Percentiles rank a stretch among this genome's conserved stretches.
Evolutionary conservation across 2,888 invertebrate genomes (phyloP).

Genomic region (Phyllotreta cruciferae): DNA sequence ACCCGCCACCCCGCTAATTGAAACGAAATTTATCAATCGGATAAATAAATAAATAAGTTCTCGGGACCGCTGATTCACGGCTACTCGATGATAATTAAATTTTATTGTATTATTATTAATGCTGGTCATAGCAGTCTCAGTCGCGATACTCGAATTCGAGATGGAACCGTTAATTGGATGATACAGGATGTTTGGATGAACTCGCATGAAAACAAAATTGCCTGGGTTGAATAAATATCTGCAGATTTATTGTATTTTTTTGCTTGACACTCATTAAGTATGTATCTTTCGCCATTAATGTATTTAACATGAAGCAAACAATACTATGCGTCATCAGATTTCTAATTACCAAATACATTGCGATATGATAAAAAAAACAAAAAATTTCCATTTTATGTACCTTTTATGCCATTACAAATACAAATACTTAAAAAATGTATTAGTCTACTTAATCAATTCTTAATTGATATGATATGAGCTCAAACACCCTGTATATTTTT

Average conservation of each 20-base stretch:
- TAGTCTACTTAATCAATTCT: too few species aligned
- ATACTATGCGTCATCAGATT: background rate
- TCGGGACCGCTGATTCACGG: conserved; percentile 4
- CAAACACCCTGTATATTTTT: too few species aligned
- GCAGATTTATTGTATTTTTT: too few species aligned
- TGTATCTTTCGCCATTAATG: conserved; percentile 1
- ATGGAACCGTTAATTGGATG: background rate
- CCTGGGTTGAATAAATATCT: background rate
- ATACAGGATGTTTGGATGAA: background rate
- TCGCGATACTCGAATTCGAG: background rate
- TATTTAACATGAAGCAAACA: conserved; percentile 6
- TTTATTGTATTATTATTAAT: background rate
- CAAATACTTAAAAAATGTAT: too few species aligned
- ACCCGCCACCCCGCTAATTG: background rate
- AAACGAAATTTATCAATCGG: background rate
- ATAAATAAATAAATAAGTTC: conserved; percentile 1
- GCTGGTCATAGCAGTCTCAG: background rate
- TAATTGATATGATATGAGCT: too few species aligned
- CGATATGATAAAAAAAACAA: background rate
- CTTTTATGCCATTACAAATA: too few species aligned
- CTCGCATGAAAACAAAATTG: too few species aligned
- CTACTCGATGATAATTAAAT: background rate
- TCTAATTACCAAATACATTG: background rate
- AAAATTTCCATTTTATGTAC: background rate
- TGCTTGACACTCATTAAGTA: background rate